Percentiles rank a stretch among this genome's conserved stretches.
Conservation (phyloP, 2,797 vertebrate genomes). For the Acridotheres tristis region DNA sequence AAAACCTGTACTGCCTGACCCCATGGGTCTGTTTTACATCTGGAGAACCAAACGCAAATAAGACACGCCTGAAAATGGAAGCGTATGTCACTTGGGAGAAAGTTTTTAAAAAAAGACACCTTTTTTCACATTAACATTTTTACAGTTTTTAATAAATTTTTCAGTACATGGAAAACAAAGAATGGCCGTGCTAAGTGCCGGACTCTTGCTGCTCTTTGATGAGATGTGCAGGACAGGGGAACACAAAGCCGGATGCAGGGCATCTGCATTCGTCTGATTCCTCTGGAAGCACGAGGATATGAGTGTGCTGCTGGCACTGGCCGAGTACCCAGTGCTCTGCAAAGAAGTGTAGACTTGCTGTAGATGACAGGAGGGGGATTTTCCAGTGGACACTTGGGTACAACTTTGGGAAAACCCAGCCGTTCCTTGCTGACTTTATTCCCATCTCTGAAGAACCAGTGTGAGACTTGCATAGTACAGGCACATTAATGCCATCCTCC, state of each 20-base stretch:
- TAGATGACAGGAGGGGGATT: background rate
- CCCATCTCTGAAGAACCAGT: background rate
- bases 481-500: background rate
- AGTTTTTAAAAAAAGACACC: background rate
- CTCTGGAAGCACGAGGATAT: rapidly evolving
- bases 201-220: background rate
- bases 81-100: rapidly evolving
- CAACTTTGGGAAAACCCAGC: background rate
- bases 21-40: constrained; percentile 37
- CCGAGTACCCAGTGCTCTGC: background rate
- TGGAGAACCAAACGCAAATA: background rate
- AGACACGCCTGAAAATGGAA: background rate
- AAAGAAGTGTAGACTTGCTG: background rate
- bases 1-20: constrained; percentile 58
- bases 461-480: background rate
- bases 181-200: background rate
- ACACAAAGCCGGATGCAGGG: background rate
- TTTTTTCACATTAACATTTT: background rate
- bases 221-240: too few relatives aligned
- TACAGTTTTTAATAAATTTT: background rate
- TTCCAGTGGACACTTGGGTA: background rate
- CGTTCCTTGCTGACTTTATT: background rate
- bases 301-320: rapidly evolving
- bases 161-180: background rate
- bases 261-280: background rate